Conservation (phyloP, 2,797 vertebrate species). For the Hydrolagus colliei region DNA sequence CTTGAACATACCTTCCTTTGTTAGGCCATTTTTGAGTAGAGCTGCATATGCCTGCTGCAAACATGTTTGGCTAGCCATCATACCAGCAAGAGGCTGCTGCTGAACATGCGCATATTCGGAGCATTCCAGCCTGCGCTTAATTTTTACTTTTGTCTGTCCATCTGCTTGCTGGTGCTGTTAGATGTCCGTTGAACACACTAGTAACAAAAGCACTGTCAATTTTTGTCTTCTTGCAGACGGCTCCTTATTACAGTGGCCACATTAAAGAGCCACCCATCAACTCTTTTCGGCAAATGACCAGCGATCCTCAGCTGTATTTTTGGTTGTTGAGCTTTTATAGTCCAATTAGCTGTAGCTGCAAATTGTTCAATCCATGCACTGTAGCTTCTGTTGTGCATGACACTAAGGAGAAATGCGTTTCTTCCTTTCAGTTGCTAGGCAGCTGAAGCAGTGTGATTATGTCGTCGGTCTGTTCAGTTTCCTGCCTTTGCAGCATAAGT, state of each 20-base stretch:
- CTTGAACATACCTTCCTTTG: conserved; percentile 63
- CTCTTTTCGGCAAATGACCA: conserved; percentile 52
- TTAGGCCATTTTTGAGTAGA: conserved; percentile 53
- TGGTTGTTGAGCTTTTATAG: conserved; percentile 34
- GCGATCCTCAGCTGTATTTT: conserved; percentile 51
- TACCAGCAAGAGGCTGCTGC: conserved; percentile 48
- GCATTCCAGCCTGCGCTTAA: conserved; percentile 29
- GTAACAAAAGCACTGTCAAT: conserved; percentile 36
- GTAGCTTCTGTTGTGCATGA: conserved; percentile 42
- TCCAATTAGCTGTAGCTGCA: conserved; percentile 42
- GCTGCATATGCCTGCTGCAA: conserved; percentile 55
- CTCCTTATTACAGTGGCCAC: conserved; percentile 48
- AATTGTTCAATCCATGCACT: conserved; percentile 43
- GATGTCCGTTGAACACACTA: conserved; percentile 38
- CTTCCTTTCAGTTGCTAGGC: conserved; percentile 59
- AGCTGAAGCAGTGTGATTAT: conserved; percentile 46
- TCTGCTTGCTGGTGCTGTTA: conserved; percentile 36
- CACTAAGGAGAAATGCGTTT: conserved; percentile 49
- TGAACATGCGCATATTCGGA: conserved; percentile 36
- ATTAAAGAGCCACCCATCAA: conserved; percentile 50
- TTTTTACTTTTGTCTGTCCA: conserved; percentile 37
- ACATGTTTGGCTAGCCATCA: conserved; percentile 68
- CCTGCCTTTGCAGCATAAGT: conserved; percentile 50
- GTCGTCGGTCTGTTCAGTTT: conserved; percentile 47
- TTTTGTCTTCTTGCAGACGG: conserved; percentile 36